A percentile compares a stretch with the other conserved stretches of the same genome.
These are phyloP conservation scores for Picathartes gymnocephalus DNA, from an alignment of 2,113 vertebrate species.

Conservation along the genomic window DNA sequence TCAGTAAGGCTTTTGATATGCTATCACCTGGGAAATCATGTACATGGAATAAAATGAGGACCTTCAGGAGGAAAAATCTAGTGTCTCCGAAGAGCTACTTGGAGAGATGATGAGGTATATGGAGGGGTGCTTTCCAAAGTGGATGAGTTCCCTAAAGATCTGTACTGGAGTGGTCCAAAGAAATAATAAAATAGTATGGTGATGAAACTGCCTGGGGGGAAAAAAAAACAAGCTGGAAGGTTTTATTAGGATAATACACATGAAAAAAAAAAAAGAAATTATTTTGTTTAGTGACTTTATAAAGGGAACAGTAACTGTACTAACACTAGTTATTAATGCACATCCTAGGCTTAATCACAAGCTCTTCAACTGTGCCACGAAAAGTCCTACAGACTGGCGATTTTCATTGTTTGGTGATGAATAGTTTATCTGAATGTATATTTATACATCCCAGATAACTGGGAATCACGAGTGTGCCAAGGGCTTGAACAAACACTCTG, in stretches of 20 bases:
- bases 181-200: neutral
- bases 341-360: neutral
- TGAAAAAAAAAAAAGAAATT: neutral
- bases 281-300: neutral
- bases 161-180: neutral
- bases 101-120: neutral
- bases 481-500: neutral
- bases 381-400: neutral
- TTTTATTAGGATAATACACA: neutral
- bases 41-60: neutral
- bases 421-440: neutral
- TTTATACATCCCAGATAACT: neutral
- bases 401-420: neutral
- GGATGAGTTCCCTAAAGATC: neutral
- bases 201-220: fast-evolving
- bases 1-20: conserved; percentile 15
- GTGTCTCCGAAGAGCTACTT: neutral
- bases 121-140: neutral
- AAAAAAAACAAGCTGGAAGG: neutral
- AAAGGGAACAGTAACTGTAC: neutral
- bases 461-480: neutral
- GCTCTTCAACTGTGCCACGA: neutral
- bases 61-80: neutral
- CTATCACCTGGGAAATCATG: neutral
- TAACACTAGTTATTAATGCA: neutral